A percentile compares a stretch with the other conserved stretches of the same genome.
Evolutionary conservation across 37 sponge, comb jelly and placozoan species (phyloP).

Genomic region (Diacarnus erythraeanus): DNA sequence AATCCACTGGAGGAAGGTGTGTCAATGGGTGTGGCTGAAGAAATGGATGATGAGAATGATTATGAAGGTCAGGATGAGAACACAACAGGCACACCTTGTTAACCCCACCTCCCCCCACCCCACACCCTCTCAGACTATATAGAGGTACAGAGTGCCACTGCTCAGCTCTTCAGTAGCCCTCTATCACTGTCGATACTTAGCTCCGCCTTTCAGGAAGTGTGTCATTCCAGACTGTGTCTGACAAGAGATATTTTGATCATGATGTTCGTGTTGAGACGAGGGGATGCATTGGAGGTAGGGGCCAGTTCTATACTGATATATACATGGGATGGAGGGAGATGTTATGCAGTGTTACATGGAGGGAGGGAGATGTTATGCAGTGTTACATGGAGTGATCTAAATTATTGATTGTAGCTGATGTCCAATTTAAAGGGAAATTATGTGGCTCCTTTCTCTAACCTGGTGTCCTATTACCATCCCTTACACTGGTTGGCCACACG

Average conservation of each 20-base stretch:
- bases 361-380: too few species aligned
- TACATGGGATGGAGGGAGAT: too few species aligned
- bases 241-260: constrained; percentile 38
- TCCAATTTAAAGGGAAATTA: constrained; percentile 7
- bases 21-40: neutral
- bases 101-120: too few species aligned
- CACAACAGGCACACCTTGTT: too few species aligned
- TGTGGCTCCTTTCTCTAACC: neutral
- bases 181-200: constrained; percentile 10
- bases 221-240: constrained; percentile 24
- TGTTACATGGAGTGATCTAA: neutral
- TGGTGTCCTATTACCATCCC: constrained; percentile 25
- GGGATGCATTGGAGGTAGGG: constrained; percentile 3
- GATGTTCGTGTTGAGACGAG: constrained; percentile 15
- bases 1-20: constrained; percentile 8
- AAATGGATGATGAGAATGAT: constrained; percentile 9
- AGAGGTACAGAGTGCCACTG: constrained; percentile 7
- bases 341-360: too few species aligned
- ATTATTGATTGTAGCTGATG: neutral
- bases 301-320: neutral
- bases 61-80: neutral
- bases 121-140: constrained; percentile 1
- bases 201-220: constrained; percentile 17
- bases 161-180: constrained; percentile 30
- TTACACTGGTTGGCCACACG: constrained; percentile 36